These are phyloP conservation scores for Electrona antarctica DNA, from an alignment of 2,113 vertebrate genomes.

Conservation along the genomic window DNA sequence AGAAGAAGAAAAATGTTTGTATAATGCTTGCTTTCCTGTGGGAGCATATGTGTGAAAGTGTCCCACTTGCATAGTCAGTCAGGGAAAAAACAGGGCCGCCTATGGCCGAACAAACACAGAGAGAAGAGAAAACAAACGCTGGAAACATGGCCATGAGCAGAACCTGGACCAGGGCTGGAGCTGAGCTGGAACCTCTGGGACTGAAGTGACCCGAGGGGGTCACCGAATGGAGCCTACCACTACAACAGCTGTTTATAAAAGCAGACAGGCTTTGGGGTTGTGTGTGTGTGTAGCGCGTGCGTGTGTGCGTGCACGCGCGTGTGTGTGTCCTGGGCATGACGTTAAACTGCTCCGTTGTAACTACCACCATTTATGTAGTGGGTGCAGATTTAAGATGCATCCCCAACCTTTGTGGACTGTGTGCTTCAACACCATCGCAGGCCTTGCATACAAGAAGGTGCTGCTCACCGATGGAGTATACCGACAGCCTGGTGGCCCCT, in stretches of 20 bases:
- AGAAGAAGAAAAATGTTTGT: slow-evolving; percentile 49
- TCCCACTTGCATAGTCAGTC: slow-evolving; percentile 52
- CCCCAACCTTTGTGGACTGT: too few relatives aligned
- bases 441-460: too few relatives aligned
- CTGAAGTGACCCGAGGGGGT: slow-evolving; percentile 53
- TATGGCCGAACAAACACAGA: slow-evolving; percentile 65
- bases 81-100: slow-evolving; percentile 46
- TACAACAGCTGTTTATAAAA: slow-evolving; percentile 58
- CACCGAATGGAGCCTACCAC: slow-evolving; percentile 64
- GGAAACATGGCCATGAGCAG: slow-evolving; percentile 66
- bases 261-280: too few relatives aligned
- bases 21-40: slow-evolving; percentile 66
- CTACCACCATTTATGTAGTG: too few relatives aligned
- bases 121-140: slow-evolving; percentile 72
- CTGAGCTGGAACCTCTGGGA: slow-evolving; percentile 66
- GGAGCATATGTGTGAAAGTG: slow-evolving; percentile 72
- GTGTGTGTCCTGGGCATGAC: too few relatives aligned
- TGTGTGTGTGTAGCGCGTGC: too few relatives aligned
- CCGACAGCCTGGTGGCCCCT: too few relatives aligned
- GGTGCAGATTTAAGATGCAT: too few relatives aligned
- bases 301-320: too few relatives aligned
- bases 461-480: too few relatives aligned
- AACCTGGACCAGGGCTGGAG: slow-evolving; percentile 55
- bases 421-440: too few relatives aligned
- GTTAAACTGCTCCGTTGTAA: too few relatives aligned